Evolutionary conservation across 1,140 invertebrate genomes (phyloP).

Genomic region (Cyphomyrmex costatus): DNA sequence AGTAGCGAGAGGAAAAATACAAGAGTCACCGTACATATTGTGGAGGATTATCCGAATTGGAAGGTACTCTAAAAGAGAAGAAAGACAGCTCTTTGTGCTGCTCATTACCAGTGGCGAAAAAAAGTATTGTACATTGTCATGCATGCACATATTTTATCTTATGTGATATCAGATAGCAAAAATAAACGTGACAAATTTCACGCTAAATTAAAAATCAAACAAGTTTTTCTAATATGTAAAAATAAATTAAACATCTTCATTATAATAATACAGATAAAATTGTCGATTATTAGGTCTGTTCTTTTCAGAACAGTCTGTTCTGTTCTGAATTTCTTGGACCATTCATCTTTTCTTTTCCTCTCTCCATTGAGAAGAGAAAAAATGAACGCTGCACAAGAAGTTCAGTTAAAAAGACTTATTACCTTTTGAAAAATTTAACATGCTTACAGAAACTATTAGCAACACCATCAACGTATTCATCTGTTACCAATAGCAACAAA

Average conservation of each 20-base stretch:
- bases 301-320: too few species aligned
- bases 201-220: neutral
- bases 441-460: neutral
- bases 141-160: neutral
- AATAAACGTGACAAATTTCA: neutral
- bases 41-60: constrained; percentile 65
- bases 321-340: too few species aligned
- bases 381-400: too few species aligned
- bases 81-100: neutral
- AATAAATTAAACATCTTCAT: constrained; percentile 1
- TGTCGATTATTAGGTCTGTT: too few species aligned
- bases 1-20: constrained; percentile 39
- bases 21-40: constrained; percentile 54
- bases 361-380: too few species aligned
- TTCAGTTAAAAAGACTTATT: neutral
- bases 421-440: neutral
- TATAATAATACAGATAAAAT: neutral
- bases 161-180: neutral
- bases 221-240: neutral
- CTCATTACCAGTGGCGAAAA: neutral
- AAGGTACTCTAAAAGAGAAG: constrained; percentile 12
- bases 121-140: constrained; percentile 6
- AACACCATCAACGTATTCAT: neutral
- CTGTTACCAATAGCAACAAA: neutral
- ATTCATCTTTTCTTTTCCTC: too few species aligned